These are phyloP conservation scores for Melanocharis versteri DNA, from an alignment of 2,113 vertebrate genomes.

Conservation along the genomic window DNA sequence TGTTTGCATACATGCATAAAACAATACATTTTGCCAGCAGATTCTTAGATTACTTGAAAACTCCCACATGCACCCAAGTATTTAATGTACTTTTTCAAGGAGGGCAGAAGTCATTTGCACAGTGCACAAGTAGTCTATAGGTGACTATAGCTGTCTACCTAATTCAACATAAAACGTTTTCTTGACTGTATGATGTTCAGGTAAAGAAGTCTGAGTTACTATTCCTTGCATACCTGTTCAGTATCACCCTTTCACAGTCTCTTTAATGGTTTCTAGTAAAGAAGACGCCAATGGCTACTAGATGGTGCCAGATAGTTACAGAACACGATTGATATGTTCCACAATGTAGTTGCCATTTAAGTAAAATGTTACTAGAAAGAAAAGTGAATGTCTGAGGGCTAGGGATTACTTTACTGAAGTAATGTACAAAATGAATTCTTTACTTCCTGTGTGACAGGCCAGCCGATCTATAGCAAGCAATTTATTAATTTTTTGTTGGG, in stretches of 20 bases:
- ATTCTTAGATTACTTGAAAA: not conserved
- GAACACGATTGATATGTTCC: not conserved
- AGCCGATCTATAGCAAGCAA: not conserved
- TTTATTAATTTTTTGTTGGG: not conserved
- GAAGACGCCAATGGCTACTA: not conserved
- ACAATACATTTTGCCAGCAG: not conserved
- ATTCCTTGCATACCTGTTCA: not conserved
- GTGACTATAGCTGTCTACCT: not conserved
- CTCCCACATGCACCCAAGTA: not conserved
- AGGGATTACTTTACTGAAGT: not conserved
- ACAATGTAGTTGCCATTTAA: not conserved
- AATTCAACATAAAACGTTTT: not conserved
- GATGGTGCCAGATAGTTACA: slow-evolving; percentile 66
- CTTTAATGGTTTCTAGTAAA: not conserved
- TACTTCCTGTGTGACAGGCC: not conserved
- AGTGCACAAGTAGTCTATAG: not conserved
- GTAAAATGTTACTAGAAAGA: not conserved
- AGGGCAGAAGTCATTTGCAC: not conserved
- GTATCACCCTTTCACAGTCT: not conserved
- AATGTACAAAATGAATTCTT: not conserved
- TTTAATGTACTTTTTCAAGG: not conserved
- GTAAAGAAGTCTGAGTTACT: not conserved
- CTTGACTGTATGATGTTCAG: not conserved
- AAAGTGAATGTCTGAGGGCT: not conserved
- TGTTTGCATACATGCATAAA: not conserved